Percentiles rank a stretch among this genome's conserved stretches.
Evolutionary conservation across 2,113 vertebrate species (phyloP).

Genomic region (Lynx canadensis): DNA sequence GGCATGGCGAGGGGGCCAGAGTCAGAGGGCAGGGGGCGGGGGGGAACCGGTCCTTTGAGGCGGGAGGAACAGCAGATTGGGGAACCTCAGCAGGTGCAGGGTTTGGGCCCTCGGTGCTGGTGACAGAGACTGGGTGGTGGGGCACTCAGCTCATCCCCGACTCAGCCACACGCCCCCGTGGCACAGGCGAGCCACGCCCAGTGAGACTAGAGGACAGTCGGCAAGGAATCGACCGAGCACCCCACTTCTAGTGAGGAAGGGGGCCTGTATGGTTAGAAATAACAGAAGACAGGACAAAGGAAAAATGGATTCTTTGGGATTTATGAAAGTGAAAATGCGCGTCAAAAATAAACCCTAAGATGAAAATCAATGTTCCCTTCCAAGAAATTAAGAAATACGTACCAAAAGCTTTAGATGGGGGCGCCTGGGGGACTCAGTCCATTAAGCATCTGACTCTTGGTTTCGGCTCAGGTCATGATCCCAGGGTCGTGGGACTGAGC

Average conservation of each 20-base stretch:
- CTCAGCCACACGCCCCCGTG: neutral
- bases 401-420: neutral
- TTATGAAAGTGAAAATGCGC: neutral
- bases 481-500: no score
- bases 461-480: no score
- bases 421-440: no score
- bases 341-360: neutral
- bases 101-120: fast-evolving
- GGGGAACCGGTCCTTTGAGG: neutral
- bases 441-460: no score
- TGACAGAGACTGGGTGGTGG: neutral
- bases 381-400: neutral
- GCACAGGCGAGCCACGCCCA: fast-evolving
- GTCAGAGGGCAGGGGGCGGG: no score
- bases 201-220: no score
- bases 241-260: neutral
- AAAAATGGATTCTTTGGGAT: neutral
- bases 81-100: fast-evolving
- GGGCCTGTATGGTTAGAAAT: neutral
- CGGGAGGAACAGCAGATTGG: neutral
- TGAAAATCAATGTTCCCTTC: neutral
- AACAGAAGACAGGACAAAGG: neutral
- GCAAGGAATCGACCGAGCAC: neutral
- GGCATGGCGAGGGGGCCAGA: neutral
- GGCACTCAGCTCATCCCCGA: neutral